These are phyloP conservation scores for Aldabrachelys gigantea DNA, from an alignment of 2,113 vertebrate species.

Conservation along the genomic window DNA sequence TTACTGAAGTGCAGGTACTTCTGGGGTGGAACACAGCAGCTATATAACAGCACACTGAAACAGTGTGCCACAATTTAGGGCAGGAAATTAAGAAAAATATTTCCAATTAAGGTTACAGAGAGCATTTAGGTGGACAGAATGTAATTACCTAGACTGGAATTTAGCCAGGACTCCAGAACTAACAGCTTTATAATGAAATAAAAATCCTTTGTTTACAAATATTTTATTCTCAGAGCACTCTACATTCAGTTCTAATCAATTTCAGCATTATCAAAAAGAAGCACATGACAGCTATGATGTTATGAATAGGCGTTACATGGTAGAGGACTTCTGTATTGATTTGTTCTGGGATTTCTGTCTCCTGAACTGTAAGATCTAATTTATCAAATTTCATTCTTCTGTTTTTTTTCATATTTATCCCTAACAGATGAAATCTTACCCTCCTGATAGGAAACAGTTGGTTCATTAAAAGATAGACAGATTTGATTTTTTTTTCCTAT, in stretches of 20 bases:
- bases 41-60: neutral
- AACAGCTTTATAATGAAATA: slow-evolving; percentile 64
- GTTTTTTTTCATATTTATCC: neutral
- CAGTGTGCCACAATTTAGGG: neutral
- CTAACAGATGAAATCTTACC: neutral
- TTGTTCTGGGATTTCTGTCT: slow-evolving; percentile 14
- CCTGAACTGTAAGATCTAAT: slow-evolving; percentile 18
- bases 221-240: slow-evolving; percentile 12
- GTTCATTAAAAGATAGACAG: neutral
- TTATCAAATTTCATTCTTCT: slow-evolving; percentile 22
- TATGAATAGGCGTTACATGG: neutral
- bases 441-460: slow-evolving; percentile 4
- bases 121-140: slow-evolving; percentile 34
- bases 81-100: slow-evolving; percentile 46
- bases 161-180: slow-evolving; percentile 48
- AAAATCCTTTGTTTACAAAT: slow-evolving; percentile 55
- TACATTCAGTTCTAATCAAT: neutral
- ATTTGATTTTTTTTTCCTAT: neutral
- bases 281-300: neutral
- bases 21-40: neutral
- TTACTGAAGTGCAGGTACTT: slow-evolving; percentile 8
- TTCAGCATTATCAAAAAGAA: slow-evolving; percentile 14
- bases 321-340: neutral
- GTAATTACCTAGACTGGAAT: slow-evolving; percentile 38
- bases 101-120: slow-evolving; percentile 43